Conservation (phyloP, 2,113 vertebrate genomes). For the Peucedramus taeniatus region DNA sequence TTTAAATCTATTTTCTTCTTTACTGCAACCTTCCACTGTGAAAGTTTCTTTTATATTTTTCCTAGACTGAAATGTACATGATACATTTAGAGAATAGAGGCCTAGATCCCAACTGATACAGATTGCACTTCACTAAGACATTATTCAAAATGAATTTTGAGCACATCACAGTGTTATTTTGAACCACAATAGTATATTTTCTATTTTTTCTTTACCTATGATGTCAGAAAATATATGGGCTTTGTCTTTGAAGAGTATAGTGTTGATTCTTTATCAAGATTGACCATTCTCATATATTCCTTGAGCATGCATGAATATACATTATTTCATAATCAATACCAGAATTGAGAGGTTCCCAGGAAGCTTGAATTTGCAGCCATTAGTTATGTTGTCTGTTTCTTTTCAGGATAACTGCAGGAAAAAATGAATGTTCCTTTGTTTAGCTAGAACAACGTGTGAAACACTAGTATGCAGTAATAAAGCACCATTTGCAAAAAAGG, state of each 20-base stretch:
- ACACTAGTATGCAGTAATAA: neutral
- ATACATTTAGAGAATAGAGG: neutral
- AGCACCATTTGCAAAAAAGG: neutral
- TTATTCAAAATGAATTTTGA: neutral
- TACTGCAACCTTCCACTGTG: neutral
- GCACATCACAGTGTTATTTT: neutral
- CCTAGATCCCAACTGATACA: neutral
- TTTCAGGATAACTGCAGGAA: neutral
- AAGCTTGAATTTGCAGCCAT: neutral
- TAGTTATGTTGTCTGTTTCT: neutral
- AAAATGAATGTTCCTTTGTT: neutral
- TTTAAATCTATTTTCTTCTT: neutral
- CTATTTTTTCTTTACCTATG: neutral
- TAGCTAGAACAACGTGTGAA: neutral
- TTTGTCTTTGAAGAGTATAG: neutral
- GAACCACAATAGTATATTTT: neutral
- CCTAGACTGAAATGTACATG: neutral
- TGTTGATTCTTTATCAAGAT: neutral
- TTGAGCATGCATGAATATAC: neutral
- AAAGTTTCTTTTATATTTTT: neutral
- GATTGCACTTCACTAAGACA: neutral
- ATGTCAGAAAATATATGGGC: neutral
- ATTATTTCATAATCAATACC: neutral
- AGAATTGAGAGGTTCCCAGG: neutral
- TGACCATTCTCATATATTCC: neutral